Evolutionary conservation across 1,140 invertebrate genomes (phyloP), one percentile per base, ranked within the genome.

Genomic region (Lasaia peninsularis): DNA sequence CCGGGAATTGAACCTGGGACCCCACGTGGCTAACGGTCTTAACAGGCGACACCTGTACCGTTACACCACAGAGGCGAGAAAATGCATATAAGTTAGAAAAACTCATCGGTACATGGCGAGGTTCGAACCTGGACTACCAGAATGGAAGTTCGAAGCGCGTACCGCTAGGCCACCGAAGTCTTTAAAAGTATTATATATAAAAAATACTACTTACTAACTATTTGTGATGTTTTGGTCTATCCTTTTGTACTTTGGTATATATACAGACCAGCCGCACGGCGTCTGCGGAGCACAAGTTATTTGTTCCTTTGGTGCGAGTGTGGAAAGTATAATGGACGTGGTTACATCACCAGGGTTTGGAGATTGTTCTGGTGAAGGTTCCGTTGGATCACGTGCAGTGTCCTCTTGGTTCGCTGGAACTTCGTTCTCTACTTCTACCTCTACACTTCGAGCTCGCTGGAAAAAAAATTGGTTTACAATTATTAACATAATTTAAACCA

Each of bases 191-290:
- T n/a, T n/a, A n/a, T 28, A 7, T 28, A 35, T 35, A 14, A n/a
- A 34, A 35, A 20, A 18, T 21, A 4, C 3, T 44, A 63, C 92
- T 92, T 89, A 94, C 92, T 91, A 80, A 35, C 52, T 89, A 75
- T 93, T 94, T 52, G 78, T 89, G 74, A 94, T 90, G 70, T 91
- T 92, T 52, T 91, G 90, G 34, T 91, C 84, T 8, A 91, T 71
- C 20, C 78, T 77, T 28, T 91, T 88, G 4, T 83, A 83, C 21
- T 80, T 76, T 18, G 89, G 86, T 16, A 86, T 75, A 67, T 94
- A 94, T 0, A 93, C 89, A 20, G 90, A 90, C 93, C 93, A 94
- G 48, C 90, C 92, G 62, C 93, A 94, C 0, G 92, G 92, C 2
- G 88, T 91, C 8, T 60, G 69, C 1, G 59, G 64, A 11, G 77